A percentile compares a stretch with the other conserved stretches of the same genome.
phyloP scores from a whole-genome alignment of 1,140 invertebrate genomes.

The Zaprionus davidi region DNA sequence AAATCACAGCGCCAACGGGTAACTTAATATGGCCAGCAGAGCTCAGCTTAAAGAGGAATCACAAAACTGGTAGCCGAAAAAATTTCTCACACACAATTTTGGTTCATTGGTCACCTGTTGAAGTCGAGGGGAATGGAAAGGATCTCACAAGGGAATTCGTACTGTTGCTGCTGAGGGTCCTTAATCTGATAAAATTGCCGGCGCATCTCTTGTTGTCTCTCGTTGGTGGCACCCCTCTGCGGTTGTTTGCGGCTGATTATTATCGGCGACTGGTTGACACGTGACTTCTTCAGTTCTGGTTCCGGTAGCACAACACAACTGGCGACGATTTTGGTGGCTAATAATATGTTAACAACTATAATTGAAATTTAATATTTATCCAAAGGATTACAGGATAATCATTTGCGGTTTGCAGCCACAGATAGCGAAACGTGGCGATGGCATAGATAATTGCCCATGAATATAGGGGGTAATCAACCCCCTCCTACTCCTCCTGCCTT shows the following conservation, averaged over 20 bases:
- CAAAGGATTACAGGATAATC: slow-evolving; percentile 81
- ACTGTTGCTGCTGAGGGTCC: slow-evolving; percentile 46
- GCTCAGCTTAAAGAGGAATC: slow-evolving; percentile 39
- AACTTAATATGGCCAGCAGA: slow-evolving; percentile 55
- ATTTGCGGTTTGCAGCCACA: slow-evolving; percentile 66
- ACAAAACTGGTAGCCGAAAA: slow-evolving; percentile 45
- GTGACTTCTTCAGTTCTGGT: slow-evolving; percentile 57
- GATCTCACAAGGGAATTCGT: slow-evolving; percentile 35
- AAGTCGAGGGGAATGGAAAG: slow-evolving; percentile 31
- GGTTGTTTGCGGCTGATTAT: slow-evolving; percentile 60
- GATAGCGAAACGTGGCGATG: slow-evolving; percentile 56
- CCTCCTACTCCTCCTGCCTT: slow-evolving; percentile 31
- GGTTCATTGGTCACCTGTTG: slow-evolving; percentile 65
- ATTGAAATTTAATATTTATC: slow-evolving; percentile 84
- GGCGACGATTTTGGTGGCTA: slow-evolving; percentile 60
- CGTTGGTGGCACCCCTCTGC: slow-evolving; percentile 47
- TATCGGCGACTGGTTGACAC: slow-evolving; percentile 68
- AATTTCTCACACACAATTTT: slow-evolving; percentile 76
- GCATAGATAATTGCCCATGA: slow-evolving; percentile 59
- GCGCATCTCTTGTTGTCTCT: slow-evolving; percentile 65
- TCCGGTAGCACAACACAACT: slow-evolving; percentile 17
- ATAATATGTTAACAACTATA: slow-evolving; percentile 80
- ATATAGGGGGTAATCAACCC: slow-evolving; percentile 16
- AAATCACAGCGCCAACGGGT: slow-evolving; percentile 70
- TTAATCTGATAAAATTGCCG: slow-evolving; percentile 79